Conservation (phyloP, 92 coral and sea anemone species). For the Parazoanthus darwini region DNA sequence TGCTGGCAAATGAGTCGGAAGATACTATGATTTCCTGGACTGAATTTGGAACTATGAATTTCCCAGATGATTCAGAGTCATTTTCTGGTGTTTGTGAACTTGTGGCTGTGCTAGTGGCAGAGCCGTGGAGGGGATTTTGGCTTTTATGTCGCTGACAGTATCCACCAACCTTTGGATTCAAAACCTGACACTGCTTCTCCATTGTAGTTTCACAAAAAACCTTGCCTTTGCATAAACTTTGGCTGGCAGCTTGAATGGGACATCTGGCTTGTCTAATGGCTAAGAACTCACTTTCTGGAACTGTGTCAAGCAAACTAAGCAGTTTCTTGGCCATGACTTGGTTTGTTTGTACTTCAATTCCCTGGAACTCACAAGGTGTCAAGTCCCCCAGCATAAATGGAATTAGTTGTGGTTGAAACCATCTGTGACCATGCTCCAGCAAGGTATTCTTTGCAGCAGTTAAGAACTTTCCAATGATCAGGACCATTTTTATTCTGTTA, state of each 20-base stretch:
- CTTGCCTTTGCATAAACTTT: conserved; percentile 6
- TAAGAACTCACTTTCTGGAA: conserved; percentile 3
- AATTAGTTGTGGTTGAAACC: conserved; percentile 31
- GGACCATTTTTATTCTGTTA: background rate
- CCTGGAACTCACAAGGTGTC: conserved; percentile 21
- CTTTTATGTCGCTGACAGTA: conserved; percentile 9
- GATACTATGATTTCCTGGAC: background rate
- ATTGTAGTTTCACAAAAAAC: conserved; percentile 9
- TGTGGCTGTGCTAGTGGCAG: background rate
- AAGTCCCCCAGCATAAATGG: conserved; percentile 34
- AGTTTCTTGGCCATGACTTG: conserved; percentile 31
- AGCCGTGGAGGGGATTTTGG: conserved; percentile 13
- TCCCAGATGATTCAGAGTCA: background rate
- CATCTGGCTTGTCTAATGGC: background rate
- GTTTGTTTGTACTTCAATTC: conserved; percentile 30
- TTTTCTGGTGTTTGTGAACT: background rate
- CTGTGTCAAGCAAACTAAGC: background rate
- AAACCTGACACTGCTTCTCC: conserved; percentile 23
- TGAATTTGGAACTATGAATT: too few species aligned
- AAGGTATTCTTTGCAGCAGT: conserved; percentile 14
- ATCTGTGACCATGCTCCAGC: conserved; percentile 28
- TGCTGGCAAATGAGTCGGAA: background rate
- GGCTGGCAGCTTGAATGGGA: background rate
- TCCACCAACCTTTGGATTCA: conserved; percentile 13
- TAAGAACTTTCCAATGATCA: background rate